Conservation (phyloP, 2,888 invertebrate genomes). For the Octodonta nipae region DNA sequence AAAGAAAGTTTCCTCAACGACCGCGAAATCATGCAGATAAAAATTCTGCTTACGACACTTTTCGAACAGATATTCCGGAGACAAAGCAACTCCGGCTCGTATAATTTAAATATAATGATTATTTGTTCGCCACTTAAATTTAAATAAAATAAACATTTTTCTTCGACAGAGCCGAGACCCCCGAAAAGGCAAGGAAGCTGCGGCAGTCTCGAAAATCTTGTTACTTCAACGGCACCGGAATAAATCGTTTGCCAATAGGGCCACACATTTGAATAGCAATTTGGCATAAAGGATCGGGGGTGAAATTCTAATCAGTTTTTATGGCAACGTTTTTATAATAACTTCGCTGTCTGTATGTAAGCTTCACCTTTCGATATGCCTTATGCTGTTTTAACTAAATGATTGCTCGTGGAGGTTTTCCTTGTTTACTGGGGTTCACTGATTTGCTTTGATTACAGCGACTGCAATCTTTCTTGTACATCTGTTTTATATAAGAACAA, state of each 20-base stretch:
- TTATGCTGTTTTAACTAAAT: no score
- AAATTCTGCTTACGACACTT: constrained; percentile 16
- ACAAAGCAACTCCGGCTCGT: constrained; percentile 18
- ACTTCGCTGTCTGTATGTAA: no score
- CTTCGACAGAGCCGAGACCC: constrained; percentile 24
- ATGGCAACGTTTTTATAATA: constrained; percentile 34
- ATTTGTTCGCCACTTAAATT: constrained; percentile 32
- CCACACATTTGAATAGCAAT: constrained; percentile 38
- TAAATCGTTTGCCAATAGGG: constrained; percentile 38
- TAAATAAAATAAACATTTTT: constrained; percentile 37
- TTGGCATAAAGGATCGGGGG: constrained; percentile 28
- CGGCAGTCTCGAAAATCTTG: constrained; percentile 31
- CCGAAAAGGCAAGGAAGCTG: no score
- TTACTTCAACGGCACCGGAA: constrained; percentile 34
- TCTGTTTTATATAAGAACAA: no score
- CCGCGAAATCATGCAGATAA: no score
- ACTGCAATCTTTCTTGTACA: no score
- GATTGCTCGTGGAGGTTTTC: no score
- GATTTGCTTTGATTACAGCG: no score
- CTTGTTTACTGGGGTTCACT: no score
- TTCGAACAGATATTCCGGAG: constrained; percentile 11
- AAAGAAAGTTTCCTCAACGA: no score
- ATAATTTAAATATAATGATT: constrained; percentile 31
- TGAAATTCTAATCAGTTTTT: constrained; percentile 38
- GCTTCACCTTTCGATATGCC: no score